phyloP scores from a whole-genome alignment of 2,113 vertebrate species.

The Caranx melampygus region DNA sequence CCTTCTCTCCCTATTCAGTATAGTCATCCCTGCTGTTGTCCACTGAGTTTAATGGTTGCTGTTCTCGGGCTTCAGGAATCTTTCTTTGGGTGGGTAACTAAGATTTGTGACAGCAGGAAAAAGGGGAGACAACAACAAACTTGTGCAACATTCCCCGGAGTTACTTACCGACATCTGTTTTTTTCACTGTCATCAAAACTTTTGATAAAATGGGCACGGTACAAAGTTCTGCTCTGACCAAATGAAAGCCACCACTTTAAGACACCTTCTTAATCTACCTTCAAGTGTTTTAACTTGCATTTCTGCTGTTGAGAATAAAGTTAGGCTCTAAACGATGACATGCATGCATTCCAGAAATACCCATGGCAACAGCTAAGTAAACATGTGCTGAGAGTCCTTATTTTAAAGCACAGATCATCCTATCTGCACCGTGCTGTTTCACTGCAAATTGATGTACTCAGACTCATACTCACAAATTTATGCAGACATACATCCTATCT shows the following conservation, averaged over 20 bases:
- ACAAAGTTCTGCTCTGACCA: background rate
- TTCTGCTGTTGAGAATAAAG: background rate
- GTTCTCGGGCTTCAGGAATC: conserved; percentile 18
- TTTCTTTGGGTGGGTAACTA: background rate
- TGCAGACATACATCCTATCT: background rate
- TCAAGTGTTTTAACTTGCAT: background rate
- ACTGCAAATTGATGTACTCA: background rate
- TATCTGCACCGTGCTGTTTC: background rate
- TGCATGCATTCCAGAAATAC: conserved; percentile 46
- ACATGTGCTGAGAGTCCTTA: conserved; percentile 33
- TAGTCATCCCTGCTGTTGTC: conserved; percentile 8
- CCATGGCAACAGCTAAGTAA: conserved; percentile 33
- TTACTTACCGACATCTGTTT: conserved; percentile 51
- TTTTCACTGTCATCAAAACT: background rate
- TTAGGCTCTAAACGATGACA: background rate
- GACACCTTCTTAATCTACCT: background rate
- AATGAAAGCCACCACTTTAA: background rate
- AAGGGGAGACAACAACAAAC: conserved; percentile 8
- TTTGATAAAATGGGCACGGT: background rate
- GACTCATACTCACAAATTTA: background rate
- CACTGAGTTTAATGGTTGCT: conserved; percentile 11
- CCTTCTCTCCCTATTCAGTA: background rate
- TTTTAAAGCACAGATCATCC: conserved; percentile 11
- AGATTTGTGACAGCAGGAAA: conserved; percentile 38
- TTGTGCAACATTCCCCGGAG: conserved; percentile 11